These are phyloP conservation scores for Drosophila kepulauana DNA, from an alignment of 1,140 invertebrate genomes.

Conservation along the genomic window DNA sequence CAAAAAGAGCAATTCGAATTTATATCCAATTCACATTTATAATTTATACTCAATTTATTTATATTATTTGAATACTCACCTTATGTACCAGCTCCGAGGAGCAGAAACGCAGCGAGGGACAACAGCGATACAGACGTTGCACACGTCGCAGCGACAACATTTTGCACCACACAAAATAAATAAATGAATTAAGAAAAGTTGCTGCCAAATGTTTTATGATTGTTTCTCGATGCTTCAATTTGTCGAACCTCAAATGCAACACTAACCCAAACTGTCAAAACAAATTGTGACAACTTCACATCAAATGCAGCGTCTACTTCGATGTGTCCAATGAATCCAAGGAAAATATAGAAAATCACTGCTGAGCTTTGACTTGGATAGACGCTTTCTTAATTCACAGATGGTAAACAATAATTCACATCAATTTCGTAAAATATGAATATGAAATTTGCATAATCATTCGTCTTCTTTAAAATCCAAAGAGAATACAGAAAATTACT, in stretches of 20 bases:
- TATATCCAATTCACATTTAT: no score
- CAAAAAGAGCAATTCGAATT: no score
- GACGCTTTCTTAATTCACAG: no score
- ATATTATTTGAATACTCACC: conserved; percentile 23
- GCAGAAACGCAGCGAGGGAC: conserved; percentile 55
- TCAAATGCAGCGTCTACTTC: conserved; percentile 17
- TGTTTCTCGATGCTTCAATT: conserved; percentile 17
- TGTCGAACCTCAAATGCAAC: conserved; percentile 34
- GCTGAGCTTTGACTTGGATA: background rate
- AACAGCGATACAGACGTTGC: conserved; percentile 32
- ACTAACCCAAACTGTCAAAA: background rate
- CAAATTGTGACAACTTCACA: background rate
- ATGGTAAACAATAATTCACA: no score
- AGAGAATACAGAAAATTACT: no score
- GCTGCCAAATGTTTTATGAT: conserved; percentile 15
- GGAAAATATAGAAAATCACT: no score
- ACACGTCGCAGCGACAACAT: conserved; percentile 60
- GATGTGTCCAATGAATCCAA: background rate
- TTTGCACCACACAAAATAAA: background rate
- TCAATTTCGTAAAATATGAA: no score
- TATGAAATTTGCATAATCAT: no score
- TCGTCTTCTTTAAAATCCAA: no score
- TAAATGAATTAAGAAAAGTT: background rate
- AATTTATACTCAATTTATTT: no score
- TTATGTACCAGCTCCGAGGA: conserved; percentile 60